Conservation (phyloP, 2,113 vertebrate genomes). For the Muntiacus muntjak region DNA sequence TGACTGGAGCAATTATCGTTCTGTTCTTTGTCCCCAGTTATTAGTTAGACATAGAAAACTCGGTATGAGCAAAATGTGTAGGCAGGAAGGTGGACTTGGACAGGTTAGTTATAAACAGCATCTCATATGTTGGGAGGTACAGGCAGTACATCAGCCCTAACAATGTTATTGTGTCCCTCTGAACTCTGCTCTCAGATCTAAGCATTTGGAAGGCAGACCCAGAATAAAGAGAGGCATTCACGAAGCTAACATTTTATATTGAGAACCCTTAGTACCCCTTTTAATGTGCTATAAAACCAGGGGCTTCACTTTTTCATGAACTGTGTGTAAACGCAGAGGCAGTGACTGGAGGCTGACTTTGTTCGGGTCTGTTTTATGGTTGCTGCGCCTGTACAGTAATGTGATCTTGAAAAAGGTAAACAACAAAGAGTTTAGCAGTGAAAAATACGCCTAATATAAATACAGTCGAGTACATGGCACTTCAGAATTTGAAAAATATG, state of each 20-base stretch:
- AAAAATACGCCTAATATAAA: slow-evolving; percentile 85
- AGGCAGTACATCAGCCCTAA: not conserved
- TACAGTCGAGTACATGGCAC: slow-evolving; percentile 47
- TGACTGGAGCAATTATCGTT: not conserved
- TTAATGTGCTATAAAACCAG: slow-evolving; percentile 60
- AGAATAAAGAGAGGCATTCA: not conserved
- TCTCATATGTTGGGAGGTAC: not conserved
- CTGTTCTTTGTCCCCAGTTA: not conserved
- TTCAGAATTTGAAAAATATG: slow-evolving; percentile 76
- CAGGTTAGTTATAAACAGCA: not conserved
- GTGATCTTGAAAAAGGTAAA: slow-evolving; percentile 77
- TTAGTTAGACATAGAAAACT: slow-evolving; percentile 26
- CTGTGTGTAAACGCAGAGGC: slow-evolving; percentile 74
- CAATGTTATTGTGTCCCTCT: not conserved
- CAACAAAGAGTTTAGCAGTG: slow-evolving; percentile 75
- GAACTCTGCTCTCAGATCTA: not conserved
- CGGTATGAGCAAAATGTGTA: not conserved
- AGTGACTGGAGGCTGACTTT: slow-evolving; percentile 49
- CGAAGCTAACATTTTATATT: slow-evolving; percentile 8
- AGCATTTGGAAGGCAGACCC: not conserved
- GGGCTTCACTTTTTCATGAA: slow-evolving; percentile 73
- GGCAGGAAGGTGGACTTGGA: not conserved
- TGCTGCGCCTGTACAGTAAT: not conserved
- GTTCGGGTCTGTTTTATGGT: slow-evolving; percentile 72
- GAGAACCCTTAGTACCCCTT: slow-evolving; percentile 42